A percentile compares a stretch with the other conserved stretches of the same genome.
phyloP scores from a whole-genome alignment of 2,888 invertebrate genomes.

The Emmelina monodactyla region DNA sequence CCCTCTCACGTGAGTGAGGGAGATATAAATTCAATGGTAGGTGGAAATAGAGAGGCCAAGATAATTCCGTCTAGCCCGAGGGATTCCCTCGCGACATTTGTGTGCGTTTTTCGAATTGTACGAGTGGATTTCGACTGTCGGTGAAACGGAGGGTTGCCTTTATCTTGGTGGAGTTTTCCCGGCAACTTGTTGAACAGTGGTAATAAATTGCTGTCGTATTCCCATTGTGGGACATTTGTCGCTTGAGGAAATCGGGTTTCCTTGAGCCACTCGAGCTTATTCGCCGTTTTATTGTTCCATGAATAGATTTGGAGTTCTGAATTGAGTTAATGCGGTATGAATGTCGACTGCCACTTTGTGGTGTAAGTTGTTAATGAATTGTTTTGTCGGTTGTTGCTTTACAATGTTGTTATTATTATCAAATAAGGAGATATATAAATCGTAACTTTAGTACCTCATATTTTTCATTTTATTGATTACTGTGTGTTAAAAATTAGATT shows the following conservation, averaged over 20 bases:
- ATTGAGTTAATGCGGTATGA: too few species aligned
- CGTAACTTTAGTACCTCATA: too few species aligned
- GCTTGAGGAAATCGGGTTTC: slow-evolving; percentile 59
- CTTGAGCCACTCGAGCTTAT: slow-evolving; percentile 50
- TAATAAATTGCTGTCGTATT: slow-evolving; percentile 64
- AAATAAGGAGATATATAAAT: too few species aligned
- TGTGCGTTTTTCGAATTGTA: slow-evolving; percentile 60
- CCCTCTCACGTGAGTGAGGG: slow-evolving; percentile 26
- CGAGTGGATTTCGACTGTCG: slow-evolving; percentile 47
- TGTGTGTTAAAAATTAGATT: too few species aligned
- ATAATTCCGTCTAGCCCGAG: slow-evolving; percentile 65
- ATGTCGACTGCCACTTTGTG: too few species aligned
- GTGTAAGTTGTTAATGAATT: too few species aligned
- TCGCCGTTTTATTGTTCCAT: slow-evolving; percentile 31
- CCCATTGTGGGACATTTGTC: slow-evolving; percentile 63
- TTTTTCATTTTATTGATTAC: too few species aligned
- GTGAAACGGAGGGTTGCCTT: slow-evolving; percentile 38
- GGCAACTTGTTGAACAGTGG: slow-evolving; percentile 65
- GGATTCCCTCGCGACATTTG: slow-evolving; percentile 65
- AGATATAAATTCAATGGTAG: slow-evolving; percentile 59
- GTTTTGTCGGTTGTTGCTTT: too few species aligned
- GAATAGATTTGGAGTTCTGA: slow-evolving; percentile 14
- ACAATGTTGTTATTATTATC: too few species aligned
- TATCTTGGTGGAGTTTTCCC: slow-evolving; percentile 39
- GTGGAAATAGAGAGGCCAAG: slow-evolving; percentile 62